Conservation (phyloP, 1,140 invertebrate species). For the Drosophila azteca region DNA sequence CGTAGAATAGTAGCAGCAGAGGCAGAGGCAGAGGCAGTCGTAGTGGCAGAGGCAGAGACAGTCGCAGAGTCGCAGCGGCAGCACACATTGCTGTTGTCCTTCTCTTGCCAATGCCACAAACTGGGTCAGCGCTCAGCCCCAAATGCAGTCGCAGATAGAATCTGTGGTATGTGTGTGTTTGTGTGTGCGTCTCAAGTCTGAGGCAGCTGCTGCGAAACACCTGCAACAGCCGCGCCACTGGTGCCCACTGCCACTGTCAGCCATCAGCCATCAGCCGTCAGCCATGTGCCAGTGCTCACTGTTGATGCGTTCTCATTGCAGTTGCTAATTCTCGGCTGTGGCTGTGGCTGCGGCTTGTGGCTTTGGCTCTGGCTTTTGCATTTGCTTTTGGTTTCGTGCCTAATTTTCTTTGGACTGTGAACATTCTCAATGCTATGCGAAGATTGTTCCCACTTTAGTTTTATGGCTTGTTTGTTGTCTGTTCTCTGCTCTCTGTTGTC, state of each 20-base stretch:
- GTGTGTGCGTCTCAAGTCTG: conserved; percentile 1
- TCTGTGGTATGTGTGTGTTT: conserved; percentile 24
- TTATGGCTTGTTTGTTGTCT: conserved; percentile 4
- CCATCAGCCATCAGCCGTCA: not conserved
- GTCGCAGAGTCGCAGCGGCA: conserved; percentile 8
- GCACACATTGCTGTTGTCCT: conserved; percentile 29
- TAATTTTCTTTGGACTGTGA: conserved; percentile 71
- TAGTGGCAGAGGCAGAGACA: conserved; percentile 11
- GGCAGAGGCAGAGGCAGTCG: conserved; percentile 1
- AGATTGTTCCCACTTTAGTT: conserved; percentile 34
- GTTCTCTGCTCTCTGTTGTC: no score
- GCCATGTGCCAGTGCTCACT: conserved; percentile 20
- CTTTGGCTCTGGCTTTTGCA: conserved; percentile 51
- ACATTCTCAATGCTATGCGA: conserved; percentile 55
- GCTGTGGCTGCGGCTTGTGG: conserved; percentile 24
- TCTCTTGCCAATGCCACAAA: conserved; percentile 47
- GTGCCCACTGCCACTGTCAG: not conserved
- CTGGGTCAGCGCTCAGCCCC: conserved; percentile 69
- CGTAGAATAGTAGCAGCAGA: conserved; percentile 43
- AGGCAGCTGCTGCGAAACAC: conserved; percentile 51
- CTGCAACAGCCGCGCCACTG: conserved; percentile 36
- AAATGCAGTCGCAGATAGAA: conserved; percentile 49
- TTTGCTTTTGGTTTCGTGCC: conserved; percentile 68
- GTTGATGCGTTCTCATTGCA: conserved; percentile 63
- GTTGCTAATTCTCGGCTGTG: conserved; percentile 49